These are phyloP conservation scores for Sebastolobus alascanus DNA, from an alignment of 2,797 vertebrate genomes.

Conservation along the genomic window DNA sequence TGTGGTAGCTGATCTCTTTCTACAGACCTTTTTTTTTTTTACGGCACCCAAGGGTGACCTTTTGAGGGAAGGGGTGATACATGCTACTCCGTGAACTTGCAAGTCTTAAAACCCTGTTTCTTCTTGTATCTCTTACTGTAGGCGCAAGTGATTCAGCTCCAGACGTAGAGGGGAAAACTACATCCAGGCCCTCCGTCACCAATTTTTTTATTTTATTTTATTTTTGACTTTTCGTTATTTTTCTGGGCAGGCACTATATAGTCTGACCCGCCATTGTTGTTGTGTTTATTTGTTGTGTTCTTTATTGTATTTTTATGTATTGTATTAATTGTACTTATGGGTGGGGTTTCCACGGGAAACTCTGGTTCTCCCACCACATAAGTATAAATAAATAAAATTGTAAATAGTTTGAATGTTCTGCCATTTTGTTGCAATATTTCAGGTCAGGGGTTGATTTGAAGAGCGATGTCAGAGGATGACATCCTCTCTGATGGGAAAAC, in stretches of 20 bases:
- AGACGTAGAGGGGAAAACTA: neutral
- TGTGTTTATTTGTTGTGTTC: neutral
- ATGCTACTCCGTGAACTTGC: neutral
- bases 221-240: neutral
- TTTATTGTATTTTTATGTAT: neutral
- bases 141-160: neutral
- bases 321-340: neutral
- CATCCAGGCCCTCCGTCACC: neutral
- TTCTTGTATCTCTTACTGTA: neutral
- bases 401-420: neutral
- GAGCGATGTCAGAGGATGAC: neutral
- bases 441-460: conserved; percentile 6
- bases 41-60: neutral
- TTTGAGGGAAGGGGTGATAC: neutral
- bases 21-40: neutral
- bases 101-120: neutral
- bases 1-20: neutral
- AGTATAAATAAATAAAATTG: neutral
- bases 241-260: neutral
- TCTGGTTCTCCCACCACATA: too few relatives aligned
- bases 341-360: too few relatives aligned
- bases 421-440: neutral
- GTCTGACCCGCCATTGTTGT: neutral
- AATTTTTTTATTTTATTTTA: neutral
- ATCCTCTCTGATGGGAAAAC: neutral